Base-by-base conservation (phyloP, 37 sponge, comb jelly and placozoan genomes). In the Aplysina aerophoba region DNA sequence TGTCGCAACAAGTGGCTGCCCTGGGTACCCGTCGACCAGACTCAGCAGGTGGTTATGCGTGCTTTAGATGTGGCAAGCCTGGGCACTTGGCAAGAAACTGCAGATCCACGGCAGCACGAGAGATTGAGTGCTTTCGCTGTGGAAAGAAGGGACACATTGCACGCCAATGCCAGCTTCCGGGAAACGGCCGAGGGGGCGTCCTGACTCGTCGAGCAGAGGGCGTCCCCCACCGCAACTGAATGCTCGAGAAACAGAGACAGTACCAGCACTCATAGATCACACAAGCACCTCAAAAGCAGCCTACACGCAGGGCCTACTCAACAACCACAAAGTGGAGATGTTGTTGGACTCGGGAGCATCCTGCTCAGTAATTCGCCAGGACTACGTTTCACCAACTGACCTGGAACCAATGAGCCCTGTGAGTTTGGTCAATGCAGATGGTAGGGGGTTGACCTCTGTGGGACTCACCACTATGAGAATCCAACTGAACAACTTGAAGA, bases 141-240 rank as follows among this genome's bases (percentile, higher is more conserved):
- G 74, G 74, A 12, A 36, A 36, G 5, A n/a, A 12, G 39, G 74
- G 74, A 12, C 74, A 73, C 39, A 73, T 73, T 6, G 74, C 36
- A 73, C n/a, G n/a, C n/a, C 37, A 36, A 13, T 8, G 17, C 38
- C 28, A 37, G 35, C 37, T 74, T n/a, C 31, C 28, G 40, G 40
- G n/a, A 37, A 39, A 35, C 22, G 77, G 77, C 22, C 35, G 39
- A 34, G 86, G 87, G 58, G 57, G 89, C 21, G 34, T 35, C 17
- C 33, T 20, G 15, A 71, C 83, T 3, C 50, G 0, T 73, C 74
- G 74, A 73, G 74, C 74, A 12, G 37, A 36, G 37, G 39, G 74
- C 39, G 74, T 30, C 62, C 44, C 61, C 79, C 16, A 38, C 69
- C 73, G 25, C 68, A 86, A 64, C 54, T 68, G 12, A 38, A 24